Percentiles rank a stretch among this genome's conserved stretches.
These are phyloP conservation scores for Brachionus paranguensis DNA, from an alignment of 1,140 invertebrate species.

Conservation along the genomic window DNA sequence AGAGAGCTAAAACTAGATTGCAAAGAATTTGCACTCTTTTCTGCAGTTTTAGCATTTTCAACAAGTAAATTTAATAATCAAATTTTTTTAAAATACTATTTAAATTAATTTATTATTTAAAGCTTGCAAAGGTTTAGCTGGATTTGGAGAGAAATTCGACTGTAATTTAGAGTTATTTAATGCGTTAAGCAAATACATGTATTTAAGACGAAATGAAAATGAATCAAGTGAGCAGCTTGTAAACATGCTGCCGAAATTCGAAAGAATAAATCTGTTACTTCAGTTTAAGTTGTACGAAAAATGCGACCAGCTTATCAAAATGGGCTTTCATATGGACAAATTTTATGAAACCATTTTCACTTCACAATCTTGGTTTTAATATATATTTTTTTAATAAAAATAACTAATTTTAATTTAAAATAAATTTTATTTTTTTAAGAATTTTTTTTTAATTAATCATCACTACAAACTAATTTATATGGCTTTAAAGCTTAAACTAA, in stretches of 20 bases:
- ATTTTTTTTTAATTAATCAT: not conserved
- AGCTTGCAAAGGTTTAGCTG: not conserved
- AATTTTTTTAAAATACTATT: not conserved
- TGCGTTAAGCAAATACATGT: conserved; percentile 24
- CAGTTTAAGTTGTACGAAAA: conserved; percentile 2
- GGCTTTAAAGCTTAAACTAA: no score
- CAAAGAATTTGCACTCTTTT: conserved; percentile 3
- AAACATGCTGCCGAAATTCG: not conserved
- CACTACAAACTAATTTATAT: no score
- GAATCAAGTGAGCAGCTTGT: conserved; percentile 22
- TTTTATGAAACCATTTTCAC: conserved; percentile 28
- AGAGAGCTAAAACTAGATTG: conserved; percentile 1
- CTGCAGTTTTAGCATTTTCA: conserved; percentile 25
- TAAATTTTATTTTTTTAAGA: not conserved
- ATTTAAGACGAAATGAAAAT: conserved; percentile 27
- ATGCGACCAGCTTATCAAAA: not conserved
- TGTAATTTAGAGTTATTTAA: conserved; percentile 32
- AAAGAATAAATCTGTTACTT: not conserved
- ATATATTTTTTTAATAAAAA: not conserved
- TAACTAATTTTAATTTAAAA: not conserved
- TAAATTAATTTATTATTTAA: not conserved
- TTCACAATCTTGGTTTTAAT: not conserved
- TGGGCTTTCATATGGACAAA: conserved; percentile 5
- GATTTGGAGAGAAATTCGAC: not conserved
- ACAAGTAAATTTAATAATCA: not conserved